Evolutionary conservation across 1,140 invertebrate genomes (phyloP).

Genomic region (Drosophila albomicans): DNA sequence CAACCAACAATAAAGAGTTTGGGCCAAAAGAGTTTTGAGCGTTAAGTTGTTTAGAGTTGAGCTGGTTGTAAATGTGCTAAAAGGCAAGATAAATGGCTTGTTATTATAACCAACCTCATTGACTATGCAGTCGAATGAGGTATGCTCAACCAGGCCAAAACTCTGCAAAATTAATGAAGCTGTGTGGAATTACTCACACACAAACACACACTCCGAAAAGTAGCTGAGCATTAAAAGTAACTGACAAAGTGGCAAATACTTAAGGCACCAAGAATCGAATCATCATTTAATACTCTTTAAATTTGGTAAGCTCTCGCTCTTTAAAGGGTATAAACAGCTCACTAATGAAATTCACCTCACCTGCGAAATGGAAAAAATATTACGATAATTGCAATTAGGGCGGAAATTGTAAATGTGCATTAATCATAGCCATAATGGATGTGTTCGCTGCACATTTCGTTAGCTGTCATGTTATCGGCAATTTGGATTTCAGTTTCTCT

Average conservation of each 20-base stretch:
- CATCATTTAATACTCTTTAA: background rate
- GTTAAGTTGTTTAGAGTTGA: slow-evolving; percentile 23
- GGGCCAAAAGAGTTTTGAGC: slow-evolving; percentile 25
- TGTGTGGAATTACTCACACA: slow-evolving; percentile 25
- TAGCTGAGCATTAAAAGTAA: background rate
- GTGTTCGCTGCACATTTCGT: slow-evolving; percentile 48
- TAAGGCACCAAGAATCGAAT: background rate
- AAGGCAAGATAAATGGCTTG: slow-evolving; percentile 69
- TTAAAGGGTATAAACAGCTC: slow-evolving; percentile 6
- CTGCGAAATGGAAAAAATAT: slow-evolving; percentile 44
- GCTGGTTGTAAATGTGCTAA: slow-evolving; percentile 69
- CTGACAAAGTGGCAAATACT: background rate
- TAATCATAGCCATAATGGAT: slow-evolving; percentile 61
- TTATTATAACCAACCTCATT: slow-evolving; percentile 68
- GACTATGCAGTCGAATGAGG: slow-evolving; percentile 40
- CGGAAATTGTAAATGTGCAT: slow-evolving; percentile 59
- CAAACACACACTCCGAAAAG: background rate
- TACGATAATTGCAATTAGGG: slow-evolving; percentile 51
- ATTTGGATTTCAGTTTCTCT: slow-evolving; percentile 31
- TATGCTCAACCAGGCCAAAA: slow-evolving; percentile 24
- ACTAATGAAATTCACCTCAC: slow-evolving; percentile 14
- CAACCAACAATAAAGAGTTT: slow-evolving; percentile 49
- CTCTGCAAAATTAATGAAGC: slow-evolving; percentile 45
- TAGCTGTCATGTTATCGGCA: slow-evolving; percentile 20
- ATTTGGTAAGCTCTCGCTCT: background rate